A percentile compares a stretch with the other conserved stretches of the same genome.
phyloP scores from a whole-genome alignment of 1,140 invertebrate genomes.

The Orius insidiosus region DNA sequence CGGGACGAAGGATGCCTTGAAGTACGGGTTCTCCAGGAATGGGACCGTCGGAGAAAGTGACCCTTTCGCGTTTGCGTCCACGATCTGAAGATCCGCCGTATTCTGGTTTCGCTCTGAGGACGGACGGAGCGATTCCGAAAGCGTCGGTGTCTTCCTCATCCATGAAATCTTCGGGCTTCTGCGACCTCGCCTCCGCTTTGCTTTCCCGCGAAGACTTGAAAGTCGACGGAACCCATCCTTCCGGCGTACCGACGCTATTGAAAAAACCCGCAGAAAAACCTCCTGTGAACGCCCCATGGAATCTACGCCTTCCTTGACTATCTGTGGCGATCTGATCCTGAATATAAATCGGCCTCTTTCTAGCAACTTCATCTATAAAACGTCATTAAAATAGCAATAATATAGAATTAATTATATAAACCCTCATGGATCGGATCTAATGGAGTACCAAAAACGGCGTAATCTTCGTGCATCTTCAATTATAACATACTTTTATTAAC shows the following conservation, averaged over 20 bases:
- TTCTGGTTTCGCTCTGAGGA: conserved; percentile 56
- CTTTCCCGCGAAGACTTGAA: conserved; percentile 78
- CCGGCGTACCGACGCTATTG: conserved; percentile 87
- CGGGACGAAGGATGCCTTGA: conserved; percentile 56
- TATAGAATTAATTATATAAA: too few species aligned
- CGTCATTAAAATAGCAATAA: too few species aligned
- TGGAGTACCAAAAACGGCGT: too few species aligned
- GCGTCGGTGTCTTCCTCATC: conserved; percentile 92
- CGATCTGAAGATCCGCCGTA: conserved; percentile 34
- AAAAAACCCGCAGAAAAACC: conserved; percentile 97
- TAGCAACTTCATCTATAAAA: conserved; percentile 48
- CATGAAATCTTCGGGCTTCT: conserved; percentile 89
- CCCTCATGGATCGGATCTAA: too few species aligned
- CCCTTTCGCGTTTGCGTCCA: conserved; percentile 26
- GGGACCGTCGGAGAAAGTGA: conserved; percentile 36
- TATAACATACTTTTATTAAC: too few species aligned
- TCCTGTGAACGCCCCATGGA: conserved; percentile 98
- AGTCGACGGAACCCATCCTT: conserved; percentile 83
- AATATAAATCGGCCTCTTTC: conserved; percentile 62
- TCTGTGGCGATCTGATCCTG: conserved; percentile 85
- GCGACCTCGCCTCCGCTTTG: conserved; percentile 34
- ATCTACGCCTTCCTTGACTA: conserved; percentile 72
- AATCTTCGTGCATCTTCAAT: too few species aligned
- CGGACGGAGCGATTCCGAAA: conserved; percentile 86
- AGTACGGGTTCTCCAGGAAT: conserved; percentile 69